Percentiles rank a stretch among this genome's conserved stretches.
These are phyloP conservation scores for Poliocrania exsul DNA, from an alignment of 2,797 vertebrate species.

Conservation along the genomic window DNA sequence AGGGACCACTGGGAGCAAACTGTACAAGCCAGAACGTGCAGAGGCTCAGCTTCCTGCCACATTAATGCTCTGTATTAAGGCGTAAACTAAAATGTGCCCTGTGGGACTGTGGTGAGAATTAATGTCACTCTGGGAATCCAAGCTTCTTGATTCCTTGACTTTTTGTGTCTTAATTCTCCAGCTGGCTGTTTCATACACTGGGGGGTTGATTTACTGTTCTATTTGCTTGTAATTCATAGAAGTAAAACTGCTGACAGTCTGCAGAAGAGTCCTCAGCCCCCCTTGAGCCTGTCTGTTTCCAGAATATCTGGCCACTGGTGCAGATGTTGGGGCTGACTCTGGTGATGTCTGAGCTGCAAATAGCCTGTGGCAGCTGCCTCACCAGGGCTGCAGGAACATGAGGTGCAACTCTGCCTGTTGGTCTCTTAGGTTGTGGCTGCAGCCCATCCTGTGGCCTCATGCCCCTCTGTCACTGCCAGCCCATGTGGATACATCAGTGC, in stretches of 20 bases:
- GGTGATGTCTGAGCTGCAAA: background rate
- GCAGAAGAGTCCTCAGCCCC: background rate
- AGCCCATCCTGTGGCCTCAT: background rate
- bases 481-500: rapidly evolving
- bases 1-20: constrained; percentile 7
- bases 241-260: constrained; percentile 32
- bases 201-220: constrained; percentile 22
- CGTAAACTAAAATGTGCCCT: constrained; percentile 50
- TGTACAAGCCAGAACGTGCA: constrained; percentile 18
- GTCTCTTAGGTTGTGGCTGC: background rate
- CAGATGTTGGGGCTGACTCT: background rate
- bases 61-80: constrained; percentile 55
- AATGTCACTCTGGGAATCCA: constrained; percentile 52
- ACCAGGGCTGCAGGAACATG: background rate
- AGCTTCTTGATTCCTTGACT: constrained; percentile 60
- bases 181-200: background rate
- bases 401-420: background rate
- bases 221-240: background rate
- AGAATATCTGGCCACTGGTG: background rate
- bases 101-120: constrained; percentile 49
- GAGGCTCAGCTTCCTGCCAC: constrained; percentile 47
- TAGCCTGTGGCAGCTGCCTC: background rate
- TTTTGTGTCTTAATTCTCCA: constrained; percentile 53
- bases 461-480: background rate
- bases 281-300: background rate